Percentiles rank a stretch among this genome's conserved stretches.
These are phyloP conservation scores for Caranx ignobilis DNA, from an alignment of 2,113 vertebrate genomes.

Conservation along the genomic window DNA sequence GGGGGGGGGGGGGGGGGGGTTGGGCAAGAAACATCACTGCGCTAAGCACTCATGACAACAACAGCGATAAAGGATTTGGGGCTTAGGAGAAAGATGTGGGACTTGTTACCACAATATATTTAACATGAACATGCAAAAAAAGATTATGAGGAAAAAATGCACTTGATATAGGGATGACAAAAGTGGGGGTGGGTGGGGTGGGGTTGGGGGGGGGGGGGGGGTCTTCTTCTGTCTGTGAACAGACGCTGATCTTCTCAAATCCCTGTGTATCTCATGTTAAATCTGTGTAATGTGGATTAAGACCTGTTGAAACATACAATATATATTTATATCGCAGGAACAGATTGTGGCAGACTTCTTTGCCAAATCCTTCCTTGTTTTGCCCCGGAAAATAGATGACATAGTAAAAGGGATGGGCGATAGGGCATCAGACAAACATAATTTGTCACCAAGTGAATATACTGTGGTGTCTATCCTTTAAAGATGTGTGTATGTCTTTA, in stretches of 20 bases:
- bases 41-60: slow-evolving; percentile 70
- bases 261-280: slow-evolving; percentile 83
- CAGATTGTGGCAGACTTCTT: slow-evolving; percentile 73
- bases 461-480: background rate
- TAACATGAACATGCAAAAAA: slow-evolving; percentile 70
- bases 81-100: slow-evolving; percentile 70
- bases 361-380: slow-evolving; percentile 71
- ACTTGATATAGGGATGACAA: slow-evolving; percentile 60
- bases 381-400: slow-evolving; percentile 43
- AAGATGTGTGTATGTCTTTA: slow-evolving; percentile 8
- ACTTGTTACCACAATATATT: slow-evolving; percentile 69
- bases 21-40: slow-evolving; percentile 53
- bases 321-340: slow-evolving; percentile 74
- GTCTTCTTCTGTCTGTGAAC: slow-evolving; percentile 63
- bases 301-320: slow-evolving; percentile 81
- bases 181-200: slow-evolving; percentile 25
- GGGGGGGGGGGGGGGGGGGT: background rate
- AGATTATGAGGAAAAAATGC: slow-evolving; percentile 54
- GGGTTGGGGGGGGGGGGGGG: slow-evolving; percentile 8
- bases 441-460: background rate
- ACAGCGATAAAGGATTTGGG: slow-evolving; percentile 70
- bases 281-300: slow-evolving; percentile 85
- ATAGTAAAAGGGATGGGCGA: slow-evolving; percentile 24
- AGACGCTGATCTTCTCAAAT: slow-evolving; percentile 84
- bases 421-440: slow-evolving; percentile 3